phyloP scores from a whole-genome alignment of 2,797 vertebrate species.

The Cirrhinus mrigala region DNA sequence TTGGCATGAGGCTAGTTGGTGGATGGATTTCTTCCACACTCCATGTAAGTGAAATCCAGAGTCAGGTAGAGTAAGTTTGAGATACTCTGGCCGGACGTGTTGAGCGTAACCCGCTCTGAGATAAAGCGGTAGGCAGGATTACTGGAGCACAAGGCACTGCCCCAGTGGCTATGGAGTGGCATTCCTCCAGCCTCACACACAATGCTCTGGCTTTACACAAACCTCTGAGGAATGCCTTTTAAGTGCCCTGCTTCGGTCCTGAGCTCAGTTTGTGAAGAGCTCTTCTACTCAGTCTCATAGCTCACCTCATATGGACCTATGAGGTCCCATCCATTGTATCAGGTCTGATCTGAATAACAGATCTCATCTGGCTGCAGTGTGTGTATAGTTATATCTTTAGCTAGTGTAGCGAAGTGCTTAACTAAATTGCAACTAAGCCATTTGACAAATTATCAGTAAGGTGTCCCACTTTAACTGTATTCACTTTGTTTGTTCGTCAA shows the following conservation, averaged over 20 bases:
- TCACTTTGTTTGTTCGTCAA: not conserved
- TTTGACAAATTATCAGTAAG: not conserved
- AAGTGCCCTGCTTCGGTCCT: constrained; percentile 49
- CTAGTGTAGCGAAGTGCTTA: not conserved
- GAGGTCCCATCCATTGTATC: constrained; percentile 26
- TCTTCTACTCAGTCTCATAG: constrained; percentile 41
- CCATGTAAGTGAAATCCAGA: not conserved
- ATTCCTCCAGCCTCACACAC: constrained; percentile 49
- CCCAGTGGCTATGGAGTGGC: constrained; percentile 44
- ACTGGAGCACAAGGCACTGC: constrained; percentile 27
- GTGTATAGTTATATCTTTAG: not conserved
- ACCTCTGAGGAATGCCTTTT: constrained; percentile 58
- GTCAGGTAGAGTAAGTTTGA: constrained; percentile 4
- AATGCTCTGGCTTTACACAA: constrained; percentile 51
- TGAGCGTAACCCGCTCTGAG: constrained; percentile 10
- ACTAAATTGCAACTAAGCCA: not conserved
- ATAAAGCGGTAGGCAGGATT: constrained; percentile 47
- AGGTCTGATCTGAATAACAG: not conserved
- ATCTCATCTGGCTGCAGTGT: not conserved
- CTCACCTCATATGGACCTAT: constrained; percentile 55
- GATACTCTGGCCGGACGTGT: not conserved
- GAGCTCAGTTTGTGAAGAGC: constrained; percentile 47
- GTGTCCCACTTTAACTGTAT: not conserved
- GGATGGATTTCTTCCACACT: not conserved
- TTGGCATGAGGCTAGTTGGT: not conserved